These are phyloP conservation scores for Meiosimyza platycephala DNA, from an alignment of 2,888 invertebrate genomes.

Conservation along the genomic window DNA sequence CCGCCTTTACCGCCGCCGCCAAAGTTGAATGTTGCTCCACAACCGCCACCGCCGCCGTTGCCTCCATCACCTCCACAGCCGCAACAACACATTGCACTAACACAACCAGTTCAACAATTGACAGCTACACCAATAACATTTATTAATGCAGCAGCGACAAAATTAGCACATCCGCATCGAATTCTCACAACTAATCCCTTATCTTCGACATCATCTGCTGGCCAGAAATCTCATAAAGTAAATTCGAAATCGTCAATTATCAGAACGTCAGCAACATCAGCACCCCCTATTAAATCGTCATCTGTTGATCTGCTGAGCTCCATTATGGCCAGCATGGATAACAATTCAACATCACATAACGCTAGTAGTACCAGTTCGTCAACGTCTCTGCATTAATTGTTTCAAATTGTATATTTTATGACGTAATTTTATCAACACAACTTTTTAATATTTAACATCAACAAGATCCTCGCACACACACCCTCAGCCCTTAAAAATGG, in stretches of 20 bases:
- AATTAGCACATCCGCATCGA: slow-evolving; percentile 10
- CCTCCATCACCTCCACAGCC: slow-evolving; percentile 50
- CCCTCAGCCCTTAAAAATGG: slow-evolving; percentile 11
- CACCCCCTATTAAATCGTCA: slow-evolving; percentile 32
- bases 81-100: too few relatives aligned
- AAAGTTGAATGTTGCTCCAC: slow-evolving; percentile 45
- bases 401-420: neutral
- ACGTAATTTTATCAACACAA: too few relatives aligned
- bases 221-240: slow-evolving; percentile 41
- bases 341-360: slow-evolving; percentile 32
- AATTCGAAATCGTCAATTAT: slow-evolving; percentile 33
- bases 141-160: slow-evolving; percentile 9
- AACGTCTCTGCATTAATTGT: slow-evolving; percentile 18
- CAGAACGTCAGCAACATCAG: neutral
- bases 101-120: slow-evolving; percentile 35
- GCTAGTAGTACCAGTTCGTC: slow-evolving; percentile 12
- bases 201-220: slow-evolving; percentile 24
- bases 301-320: slow-evolving; percentile 65
- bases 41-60: slow-evolving; percentile 49
- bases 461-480: slow-evolving; percentile 28
- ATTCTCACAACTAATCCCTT: slow-evolving; percentile 26
- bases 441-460: neutral
- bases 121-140: slow-evolving; percentile 36
- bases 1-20: slow-evolving; percentile 50
- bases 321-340: slow-evolving; percentile 68